A percentile compares a stretch with the other conserved stretches of the same genome.
phyloP scores from a whole-genome alignment of 2,113 vertebrate species.

The Piliocolobus tephrosceles region DNA sequence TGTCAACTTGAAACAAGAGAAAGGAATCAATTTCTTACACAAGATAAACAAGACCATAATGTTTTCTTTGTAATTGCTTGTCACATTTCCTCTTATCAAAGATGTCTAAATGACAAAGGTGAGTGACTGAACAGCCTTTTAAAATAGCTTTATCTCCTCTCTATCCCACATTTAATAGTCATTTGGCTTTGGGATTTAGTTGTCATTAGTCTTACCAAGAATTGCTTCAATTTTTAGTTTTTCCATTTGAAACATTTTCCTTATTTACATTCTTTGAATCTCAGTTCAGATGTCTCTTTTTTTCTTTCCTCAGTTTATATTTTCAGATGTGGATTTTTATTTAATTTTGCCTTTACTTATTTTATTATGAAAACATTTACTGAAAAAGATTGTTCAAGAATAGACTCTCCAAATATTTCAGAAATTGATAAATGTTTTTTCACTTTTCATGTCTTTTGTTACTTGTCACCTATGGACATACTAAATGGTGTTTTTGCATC shows the following conservation, averaged over 20 bases:
- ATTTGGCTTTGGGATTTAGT: background rate
- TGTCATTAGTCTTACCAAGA: background rate
- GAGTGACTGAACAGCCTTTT: background rate
- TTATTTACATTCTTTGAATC: background rate
- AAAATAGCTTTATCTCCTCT: background rate
- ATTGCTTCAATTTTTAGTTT: background rate
- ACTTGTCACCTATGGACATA: background rate
- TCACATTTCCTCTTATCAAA: background rate
- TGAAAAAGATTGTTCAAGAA: background rate
- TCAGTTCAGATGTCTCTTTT: background rate
- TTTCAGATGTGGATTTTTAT: conserved; percentile 3
- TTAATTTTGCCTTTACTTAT: background rate
- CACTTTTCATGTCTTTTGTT: background rate
- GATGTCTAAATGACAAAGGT: background rate
- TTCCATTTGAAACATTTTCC: background rate
- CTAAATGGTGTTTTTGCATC: background rate
- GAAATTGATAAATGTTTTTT: background rate
- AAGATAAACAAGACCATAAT: background rate
- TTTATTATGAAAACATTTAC: background rate
- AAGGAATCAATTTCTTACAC: background rate
- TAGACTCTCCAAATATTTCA: background rate
- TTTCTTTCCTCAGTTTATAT: background rate
- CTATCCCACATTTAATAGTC: background rate
- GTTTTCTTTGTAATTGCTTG: background rate
- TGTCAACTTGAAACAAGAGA: background rate